Conservation (phyloP, 2,888 invertebrate species). For the Leptinotarsa haldemani region DNA sequence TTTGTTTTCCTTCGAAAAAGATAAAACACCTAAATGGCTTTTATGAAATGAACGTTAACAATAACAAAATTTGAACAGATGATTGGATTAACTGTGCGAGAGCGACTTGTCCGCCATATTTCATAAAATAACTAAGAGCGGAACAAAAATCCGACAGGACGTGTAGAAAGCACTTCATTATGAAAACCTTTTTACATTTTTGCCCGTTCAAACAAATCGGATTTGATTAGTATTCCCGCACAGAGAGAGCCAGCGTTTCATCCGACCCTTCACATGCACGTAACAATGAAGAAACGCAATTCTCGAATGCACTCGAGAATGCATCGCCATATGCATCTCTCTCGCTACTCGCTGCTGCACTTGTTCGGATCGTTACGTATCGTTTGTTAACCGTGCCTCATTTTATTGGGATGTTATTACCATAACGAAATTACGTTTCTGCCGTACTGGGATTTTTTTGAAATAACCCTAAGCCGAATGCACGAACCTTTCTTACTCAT, state of each 20-base stretch:
- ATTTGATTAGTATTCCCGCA: slow-evolving; percentile 61
- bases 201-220: slow-evolving; percentile 63
- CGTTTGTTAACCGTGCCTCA: slow-evolving; percentile 15
- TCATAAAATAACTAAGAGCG: slow-evolving; percentile 59
- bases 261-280: slow-evolving; percentile 55
- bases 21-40: slow-evolving; percentile 52
- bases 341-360: slow-evolving; percentile 8
- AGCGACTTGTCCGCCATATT: slow-evolving; percentile 57
- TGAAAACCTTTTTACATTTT: slow-evolving; percentile 62
- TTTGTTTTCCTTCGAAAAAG: slow-evolving; percentile 40
- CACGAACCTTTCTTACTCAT: too few species aligned
- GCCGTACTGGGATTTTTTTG: background rate
- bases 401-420: slow-evolving; percentile 18
- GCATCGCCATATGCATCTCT: slow-evolving; percentile 44
- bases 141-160: slow-evolving; percentile 60
- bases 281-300: slow-evolving; percentile 60
- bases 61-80: slow-evolving; percentile 59
- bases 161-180: slow-evolving; percentile 63
- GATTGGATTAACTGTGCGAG: slow-evolving; percentile 57
- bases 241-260: slow-evolving; percentile 46
- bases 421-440: slow-evolving; percentile 15
- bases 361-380: slow-evolving; percentile 10
- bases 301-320: slow-evolving; percentile 58
- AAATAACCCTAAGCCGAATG: background rate
- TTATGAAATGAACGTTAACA: slow-evolving; percentile 58